phyloP scores from a whole-genome alignment of 1,140 invertebrate genomes.

The Adoxophyes honmai region DNA sequence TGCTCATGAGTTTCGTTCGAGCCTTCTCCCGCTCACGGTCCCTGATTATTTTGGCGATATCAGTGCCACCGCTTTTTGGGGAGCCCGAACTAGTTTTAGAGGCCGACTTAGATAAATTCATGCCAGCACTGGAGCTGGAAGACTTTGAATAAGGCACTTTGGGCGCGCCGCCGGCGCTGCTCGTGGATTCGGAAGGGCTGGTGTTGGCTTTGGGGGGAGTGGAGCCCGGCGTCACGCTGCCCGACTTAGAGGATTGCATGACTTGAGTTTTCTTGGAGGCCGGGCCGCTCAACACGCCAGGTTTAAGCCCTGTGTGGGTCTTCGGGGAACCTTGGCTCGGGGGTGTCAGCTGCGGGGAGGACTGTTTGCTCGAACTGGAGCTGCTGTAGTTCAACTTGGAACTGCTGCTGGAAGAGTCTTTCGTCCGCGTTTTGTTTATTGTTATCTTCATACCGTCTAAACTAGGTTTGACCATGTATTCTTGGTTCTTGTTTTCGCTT shows the following conservation, averaged over 20 bases:
- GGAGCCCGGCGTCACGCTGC: slow-evolving; percentile 56
- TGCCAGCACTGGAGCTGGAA: slow-evolving; percentile 76
- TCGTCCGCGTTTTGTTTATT: slow-evolving; percentile 91
- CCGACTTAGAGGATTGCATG: slow-evolving; percentile 72
- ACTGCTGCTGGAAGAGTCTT: slow-evolving; percentile 78
- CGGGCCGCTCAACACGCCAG: slow-evolving; percentile 88
- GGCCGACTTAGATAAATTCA: slow-evolving; percentile 74
- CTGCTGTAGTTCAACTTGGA: slow-evolving; percentile 63
- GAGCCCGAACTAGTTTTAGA: slow-evolving; percentile 72
- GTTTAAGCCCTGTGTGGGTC: slow-evolving; percentile 90
- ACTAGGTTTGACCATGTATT: slow-evolving; percentile 92
- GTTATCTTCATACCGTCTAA: slow-evolving; percentile 93
- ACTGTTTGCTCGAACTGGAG: slow-evolving; percentile 65
- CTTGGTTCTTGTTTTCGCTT: slow-evolving; percentile 84
- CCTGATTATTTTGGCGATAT: slow-evolving; percentile 68
- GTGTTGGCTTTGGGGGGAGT: slow-evolving; percentile 63
- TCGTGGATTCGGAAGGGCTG: slow-evolving; percentile 57
- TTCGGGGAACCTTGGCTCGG: slow-evolving; percentile 83
- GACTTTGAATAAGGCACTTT: slow-evolving; percentile 79
- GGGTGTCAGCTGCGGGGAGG: slow-evolving; percentile 68
- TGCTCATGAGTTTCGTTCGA: slow-evolving; percentile 71
- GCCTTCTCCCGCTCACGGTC: slow-evolving; percentile 69
- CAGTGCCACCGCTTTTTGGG: slow-evolving; percentile 68
- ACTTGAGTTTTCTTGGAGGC: slow-evolving; percentile 86
- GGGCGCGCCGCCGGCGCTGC: slow-evolving; percentile 46